These are phyloP conservation scores for Pygoscelis antarcticus DNA, from an alignment of 2,113 vertebrate species.

Conservation along the genomic window DNA sequence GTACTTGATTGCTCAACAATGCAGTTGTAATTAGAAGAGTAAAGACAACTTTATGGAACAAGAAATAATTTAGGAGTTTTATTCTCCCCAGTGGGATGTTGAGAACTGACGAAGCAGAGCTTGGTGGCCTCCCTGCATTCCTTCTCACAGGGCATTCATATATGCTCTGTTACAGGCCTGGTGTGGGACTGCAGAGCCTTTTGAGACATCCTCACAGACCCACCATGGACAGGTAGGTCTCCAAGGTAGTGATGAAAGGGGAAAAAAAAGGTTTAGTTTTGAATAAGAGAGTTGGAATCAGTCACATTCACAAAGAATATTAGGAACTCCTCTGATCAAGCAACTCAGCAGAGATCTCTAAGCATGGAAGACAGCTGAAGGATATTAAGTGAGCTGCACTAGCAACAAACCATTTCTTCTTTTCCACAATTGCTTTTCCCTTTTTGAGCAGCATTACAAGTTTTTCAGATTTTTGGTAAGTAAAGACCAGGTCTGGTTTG, in stretches of 20 bases:
- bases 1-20: conserved; percentile 50
- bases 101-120: not conserved
- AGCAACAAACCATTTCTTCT: not conserved
- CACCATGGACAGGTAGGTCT: not conserved
- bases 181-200: not conserved
- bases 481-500: not conserved
- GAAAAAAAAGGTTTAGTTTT: not conserved
- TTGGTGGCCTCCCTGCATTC: not conserved
- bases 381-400: not conserved
- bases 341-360: not conserved
- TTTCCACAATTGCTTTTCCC: not conserved
- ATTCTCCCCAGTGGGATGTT: not conserved
- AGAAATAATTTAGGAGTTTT: conserved; percentile 20
- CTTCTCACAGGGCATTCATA: not conserved
- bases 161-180: not conserved
- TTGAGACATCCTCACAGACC: not conserved
- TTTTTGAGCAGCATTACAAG: not conserved
- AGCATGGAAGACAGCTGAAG: not conserved
- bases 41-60: conserved; percentile 52
- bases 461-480: not conserved
- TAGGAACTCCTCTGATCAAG: not conserved
- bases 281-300: not conserved
- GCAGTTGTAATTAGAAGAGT: conserved; percentile 35
- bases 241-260: not conserved
- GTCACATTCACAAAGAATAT: not conserved